Evolutionary conservation across 2,888 invertebrate species (phyloP).

Genomic region (Drosophila diplacantha): DNA sequence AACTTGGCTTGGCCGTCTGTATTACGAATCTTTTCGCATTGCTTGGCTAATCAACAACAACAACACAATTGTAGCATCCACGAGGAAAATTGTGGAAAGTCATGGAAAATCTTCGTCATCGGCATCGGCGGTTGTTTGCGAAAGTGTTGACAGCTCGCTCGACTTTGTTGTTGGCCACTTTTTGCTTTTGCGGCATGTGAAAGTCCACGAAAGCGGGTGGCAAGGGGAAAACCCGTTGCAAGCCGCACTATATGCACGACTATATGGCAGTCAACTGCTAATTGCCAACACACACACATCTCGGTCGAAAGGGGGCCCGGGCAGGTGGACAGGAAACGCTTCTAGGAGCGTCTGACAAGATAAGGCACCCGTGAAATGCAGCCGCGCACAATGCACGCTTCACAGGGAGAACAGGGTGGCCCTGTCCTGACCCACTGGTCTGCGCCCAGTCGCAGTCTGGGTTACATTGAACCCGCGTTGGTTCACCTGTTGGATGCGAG

Average conservation of each 20-base stretch:
- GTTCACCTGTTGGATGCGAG: slow-evolving; percentile 17
- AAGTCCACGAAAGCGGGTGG: slow-evolving; percentile 39
- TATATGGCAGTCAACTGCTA: slow-evolving; percentile 53
- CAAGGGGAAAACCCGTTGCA: slow-evolving; percentile 20
- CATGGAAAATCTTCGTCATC: slow-evolving; percentile 29
- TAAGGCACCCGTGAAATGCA: slow-evolving; percentile 46
- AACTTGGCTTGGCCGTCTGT: slow-evolving; percentile 1
- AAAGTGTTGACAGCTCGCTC: slow-evolving; percentile 60
- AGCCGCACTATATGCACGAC: slow-evolving; percentile 26
- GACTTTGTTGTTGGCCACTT: slow-evolving; percentile 25
- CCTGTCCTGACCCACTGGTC: slow-evolving; percentile 57
- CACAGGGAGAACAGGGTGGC: slow-evolving; percentile 24
- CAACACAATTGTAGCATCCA: slow-evolving; percentile 27
- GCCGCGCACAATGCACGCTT: slow-evolving; percentile 9
- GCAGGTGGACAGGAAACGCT: slow-evolving; percentile 29
- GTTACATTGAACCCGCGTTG: slow-evolving; percentile 37
- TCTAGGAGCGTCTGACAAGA: slow-evolving; percentile 51
- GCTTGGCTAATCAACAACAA: slow-evolving; percentile 27
- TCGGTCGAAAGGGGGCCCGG: not conserved
- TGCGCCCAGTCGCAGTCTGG: slow-evolving; percentile 2
- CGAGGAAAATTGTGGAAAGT: slow-evolving; percentile 55
- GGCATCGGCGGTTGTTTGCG: slow-evolving; percentile 46
- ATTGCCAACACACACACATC: slow-evolving; percentile 39
- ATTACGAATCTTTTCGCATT: slow-evolving; percentile 17
- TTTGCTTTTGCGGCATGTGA: slow-evolving; percentile 44